Percentiles rank a stretch among this genome's conserved stretches.
Evolutionary conservation across 2,888 invertebrate genomes (phyloP).

Genomic region (Cheilosia soror): DNA sequence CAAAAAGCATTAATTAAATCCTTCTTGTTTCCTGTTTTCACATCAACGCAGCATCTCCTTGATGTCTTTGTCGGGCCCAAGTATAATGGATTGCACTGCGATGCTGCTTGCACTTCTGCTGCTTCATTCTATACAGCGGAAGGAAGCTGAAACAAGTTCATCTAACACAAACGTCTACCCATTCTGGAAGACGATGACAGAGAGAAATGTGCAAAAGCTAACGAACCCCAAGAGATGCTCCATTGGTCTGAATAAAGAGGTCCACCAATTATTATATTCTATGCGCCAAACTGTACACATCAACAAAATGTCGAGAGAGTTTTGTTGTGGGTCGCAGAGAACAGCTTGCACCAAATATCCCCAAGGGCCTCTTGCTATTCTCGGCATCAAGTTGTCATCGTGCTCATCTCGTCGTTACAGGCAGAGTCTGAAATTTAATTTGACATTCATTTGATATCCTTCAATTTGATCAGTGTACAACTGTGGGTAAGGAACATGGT

Average conservation of each 20-base stretch:
- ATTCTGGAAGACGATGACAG: conserved; percentile 11
- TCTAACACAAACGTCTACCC: conserved; percentile 23
- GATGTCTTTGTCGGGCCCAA: conserved; percentile 31
- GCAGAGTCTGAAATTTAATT: conserved; percentile 56
- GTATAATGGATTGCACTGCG: conserved; percentile 32
- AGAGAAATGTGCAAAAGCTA: conserved; percentile 38
- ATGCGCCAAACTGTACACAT: conserved; percentile 38
- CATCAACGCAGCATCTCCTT: conserved; percentile 42
- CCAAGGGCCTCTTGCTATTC: conserved; percentile 33
- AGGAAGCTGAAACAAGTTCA: conserved; percentile 56
- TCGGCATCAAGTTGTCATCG: conserved; percentile 55
- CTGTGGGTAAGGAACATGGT: conserved; percentile 10
- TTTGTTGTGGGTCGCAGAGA: conserved; percentile 29
- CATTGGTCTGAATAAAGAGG: conserved; percentile 48
- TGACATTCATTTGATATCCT: conserved; percentile 60
- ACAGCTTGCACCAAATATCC: conserved; percentile 42
- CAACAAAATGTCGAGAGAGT: conserved; percentile 43
- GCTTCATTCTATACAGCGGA: conserved; percentile 24
- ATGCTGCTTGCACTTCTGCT: conserved; percentile 18
- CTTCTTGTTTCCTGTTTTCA: conserved; percentile 52
- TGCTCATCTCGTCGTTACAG: conserved; percentile 43
- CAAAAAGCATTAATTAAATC: conserved; percentile 69
- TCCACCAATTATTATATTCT: conserved; percentile 61
- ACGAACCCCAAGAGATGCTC: conserved; percentile 54
- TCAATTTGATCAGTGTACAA: conserved; percentile 14